Evolutionary conservation across 2,797 vertebrate genomes (phyloP).

Genomic region (Telmatherina bonti): DNA sequence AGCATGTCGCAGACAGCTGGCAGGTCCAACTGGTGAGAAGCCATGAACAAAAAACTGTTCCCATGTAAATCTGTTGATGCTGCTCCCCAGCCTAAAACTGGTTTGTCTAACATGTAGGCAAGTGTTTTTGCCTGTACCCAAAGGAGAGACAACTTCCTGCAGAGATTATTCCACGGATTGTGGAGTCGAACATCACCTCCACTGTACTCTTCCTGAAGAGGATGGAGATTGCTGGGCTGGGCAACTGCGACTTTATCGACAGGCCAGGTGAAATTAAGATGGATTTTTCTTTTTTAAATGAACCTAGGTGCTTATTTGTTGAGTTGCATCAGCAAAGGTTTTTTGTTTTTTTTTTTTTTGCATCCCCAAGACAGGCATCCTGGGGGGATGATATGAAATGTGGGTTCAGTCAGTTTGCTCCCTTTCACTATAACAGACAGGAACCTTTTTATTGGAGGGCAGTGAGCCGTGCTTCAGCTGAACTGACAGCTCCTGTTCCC

Average conservation of each 20-base stretch:
- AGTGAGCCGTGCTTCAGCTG: constrained; percentile 76
- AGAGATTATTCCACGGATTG: constrained; percentile 80
- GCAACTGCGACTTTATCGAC: constrained; percentile 89
- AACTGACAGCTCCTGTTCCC: constrained; percentile 79
- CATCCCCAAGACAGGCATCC: constrained; percentile 2
- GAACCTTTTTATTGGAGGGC: constrained; percentile 64
- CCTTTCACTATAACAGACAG: constrained; percentile 57
- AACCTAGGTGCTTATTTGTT: not conserved
- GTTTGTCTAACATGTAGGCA: constrained; percentile 77
- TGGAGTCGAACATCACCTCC: constrained; percentile 88
- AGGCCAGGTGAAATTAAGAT: constrained; percentile 82
- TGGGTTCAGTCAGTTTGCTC: constrained; percentile 44
- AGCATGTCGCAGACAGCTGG: constrained; percentile 83
- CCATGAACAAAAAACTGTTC: not conserved
- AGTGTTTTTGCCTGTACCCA: constrained; percentile 90
- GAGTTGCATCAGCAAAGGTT: not conserved
- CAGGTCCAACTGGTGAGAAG: constrained; percentile 72
- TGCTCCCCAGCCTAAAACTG: not conserved
- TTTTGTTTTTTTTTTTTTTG: too few relatives aligned
- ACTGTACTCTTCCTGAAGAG: constrained; percentile 91
- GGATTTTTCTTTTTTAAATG: too few relatives aligned
- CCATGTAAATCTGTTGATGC: not conserved
- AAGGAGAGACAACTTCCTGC: constrained; percentile 85
- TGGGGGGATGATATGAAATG: constrained; percentile 16
- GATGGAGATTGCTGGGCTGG: constrained; percentile 88